Conservation (phyloP, 2,113 vertebrate species). For the Ophiodon elongatus region DNA sequence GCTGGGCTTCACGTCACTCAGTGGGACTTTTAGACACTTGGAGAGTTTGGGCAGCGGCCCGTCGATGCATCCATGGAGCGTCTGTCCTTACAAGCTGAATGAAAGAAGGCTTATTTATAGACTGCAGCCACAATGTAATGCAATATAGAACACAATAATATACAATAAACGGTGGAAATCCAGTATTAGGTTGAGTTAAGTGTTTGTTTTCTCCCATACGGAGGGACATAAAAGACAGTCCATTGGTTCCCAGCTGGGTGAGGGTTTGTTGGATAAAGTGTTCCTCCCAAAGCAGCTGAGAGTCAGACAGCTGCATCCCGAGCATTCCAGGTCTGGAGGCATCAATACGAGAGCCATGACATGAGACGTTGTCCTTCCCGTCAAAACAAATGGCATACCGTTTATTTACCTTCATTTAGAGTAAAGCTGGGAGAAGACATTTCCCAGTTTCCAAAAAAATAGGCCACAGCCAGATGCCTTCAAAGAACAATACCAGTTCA, state of each 20-base stretch:
- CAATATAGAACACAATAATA: neutral
- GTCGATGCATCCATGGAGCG: neutral
- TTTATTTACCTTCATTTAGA: neutral
- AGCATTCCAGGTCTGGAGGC: conserved; percentile 28
- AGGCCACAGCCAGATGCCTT: neutral
- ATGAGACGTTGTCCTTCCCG: neutral
- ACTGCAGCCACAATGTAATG: neutral
- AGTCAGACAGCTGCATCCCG: conserved; percentile 62
- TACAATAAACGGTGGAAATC: neutral
- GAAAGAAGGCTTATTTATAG: conserved; percentile 1
- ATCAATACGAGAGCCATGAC: conserved; percentile 6
- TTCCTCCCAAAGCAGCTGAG: conserved; percentile 61
- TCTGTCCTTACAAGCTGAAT: neutral
- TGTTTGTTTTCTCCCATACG: neutral
- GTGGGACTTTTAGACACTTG: neutral
- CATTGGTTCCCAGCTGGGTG: conserved; percentile 1
- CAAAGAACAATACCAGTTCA: neutral
- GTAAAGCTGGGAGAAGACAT: neutral
- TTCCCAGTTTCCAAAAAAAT: neutral
- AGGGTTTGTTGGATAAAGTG: conserved; percentile 45
- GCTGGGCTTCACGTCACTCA: conserved; percentile 26
- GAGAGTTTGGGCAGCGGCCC: conserved; percentile 9
- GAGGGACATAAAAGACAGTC: neutral
- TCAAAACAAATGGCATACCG: neutral
- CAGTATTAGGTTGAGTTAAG: neutral